Conservation (phyloP, 2,113 vertebrate species). For the Thamnophis sirtalis region DNA sequence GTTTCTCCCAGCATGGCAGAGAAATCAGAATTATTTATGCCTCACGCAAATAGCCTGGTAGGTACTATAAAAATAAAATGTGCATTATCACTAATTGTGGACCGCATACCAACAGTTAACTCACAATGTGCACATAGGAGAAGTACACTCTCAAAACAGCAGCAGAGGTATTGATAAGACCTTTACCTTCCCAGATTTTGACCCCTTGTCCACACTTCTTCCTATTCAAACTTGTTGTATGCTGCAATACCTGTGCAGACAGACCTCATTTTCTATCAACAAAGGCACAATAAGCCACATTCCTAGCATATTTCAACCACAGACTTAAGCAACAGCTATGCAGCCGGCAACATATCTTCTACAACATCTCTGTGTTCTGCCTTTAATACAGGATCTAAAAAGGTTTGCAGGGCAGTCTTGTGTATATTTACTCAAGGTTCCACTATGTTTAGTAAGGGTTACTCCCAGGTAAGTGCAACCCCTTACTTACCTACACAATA, state of each 20-base stretch:
- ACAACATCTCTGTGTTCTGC: constrained; percentile 51
- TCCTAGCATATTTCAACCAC: constrained; percentile 43
- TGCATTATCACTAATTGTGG: neutral
- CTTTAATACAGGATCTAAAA: constrained; percentile 57
- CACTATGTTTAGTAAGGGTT: neutral
- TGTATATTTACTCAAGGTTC: constrained; percentile 24
- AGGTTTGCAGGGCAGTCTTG: constrained; percentile 26
- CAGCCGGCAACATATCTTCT: constrained; percentile 46
- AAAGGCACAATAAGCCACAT: constrained; percentile 7
- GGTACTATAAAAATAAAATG: neutral
- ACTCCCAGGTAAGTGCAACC: neutral
- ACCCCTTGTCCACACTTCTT: neutral
- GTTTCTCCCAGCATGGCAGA: neutral
- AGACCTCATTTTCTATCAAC: constrained; percentile 19
- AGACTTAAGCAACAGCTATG: constrained; percentile 57
- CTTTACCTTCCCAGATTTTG: neutral
- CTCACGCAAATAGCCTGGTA: neutral
- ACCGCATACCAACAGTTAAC: neutral
- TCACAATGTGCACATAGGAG: neutral
- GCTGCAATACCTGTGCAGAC: constrained; percentile 15
- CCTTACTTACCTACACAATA: constrained; percentile 1
- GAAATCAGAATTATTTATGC: neutral
- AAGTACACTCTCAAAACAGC: neutral
- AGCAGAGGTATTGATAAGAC: neutral
- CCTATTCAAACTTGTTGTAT: neutral